These are phyloP conservation scores for Trochalopteron elliotii DNA, from an alignment of 2,113 vertebrate genomes.

Conservation along the genomic window DNA sequence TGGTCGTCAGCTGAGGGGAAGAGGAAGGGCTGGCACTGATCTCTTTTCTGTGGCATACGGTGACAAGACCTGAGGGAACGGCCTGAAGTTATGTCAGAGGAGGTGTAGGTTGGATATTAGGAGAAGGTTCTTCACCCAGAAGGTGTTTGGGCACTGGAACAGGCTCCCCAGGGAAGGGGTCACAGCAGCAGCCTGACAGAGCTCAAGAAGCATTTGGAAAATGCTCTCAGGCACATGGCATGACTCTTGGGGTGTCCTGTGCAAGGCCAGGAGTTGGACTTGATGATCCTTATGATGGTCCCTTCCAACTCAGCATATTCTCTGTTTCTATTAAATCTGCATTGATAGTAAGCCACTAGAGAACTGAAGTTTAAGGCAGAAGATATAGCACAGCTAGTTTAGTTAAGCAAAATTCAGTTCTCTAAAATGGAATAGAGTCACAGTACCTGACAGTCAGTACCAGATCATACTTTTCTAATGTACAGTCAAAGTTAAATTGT, in stretches of 20 bases:
- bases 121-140: neutral
- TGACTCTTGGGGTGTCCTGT: neutral
- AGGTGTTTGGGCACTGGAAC: accelerated
- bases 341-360: neutral
- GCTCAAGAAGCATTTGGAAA: neutral
- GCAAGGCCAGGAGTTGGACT: neutral
- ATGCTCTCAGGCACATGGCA: neutral
- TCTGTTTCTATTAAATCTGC: neutral
- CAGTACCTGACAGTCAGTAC: neutral
- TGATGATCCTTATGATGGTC: neutral
- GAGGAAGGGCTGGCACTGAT: neutral
- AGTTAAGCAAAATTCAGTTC: neutral
- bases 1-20: neutral
- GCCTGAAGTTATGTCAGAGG: neutral
- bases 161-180: neutral
- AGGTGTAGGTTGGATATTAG: neutral
- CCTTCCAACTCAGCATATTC: neutral
- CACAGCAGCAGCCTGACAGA: neutral
- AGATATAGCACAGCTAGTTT: neutral
- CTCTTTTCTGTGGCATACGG: neutral
- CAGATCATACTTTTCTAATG: neutral
- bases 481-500: neutral
- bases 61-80: neutral
- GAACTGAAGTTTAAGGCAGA: neutral
- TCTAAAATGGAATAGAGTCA: neutral